Evolutionary conservation across 2,113 vertebrate species (phyloP).

Genomic region (Promerops cafer): DNA sequence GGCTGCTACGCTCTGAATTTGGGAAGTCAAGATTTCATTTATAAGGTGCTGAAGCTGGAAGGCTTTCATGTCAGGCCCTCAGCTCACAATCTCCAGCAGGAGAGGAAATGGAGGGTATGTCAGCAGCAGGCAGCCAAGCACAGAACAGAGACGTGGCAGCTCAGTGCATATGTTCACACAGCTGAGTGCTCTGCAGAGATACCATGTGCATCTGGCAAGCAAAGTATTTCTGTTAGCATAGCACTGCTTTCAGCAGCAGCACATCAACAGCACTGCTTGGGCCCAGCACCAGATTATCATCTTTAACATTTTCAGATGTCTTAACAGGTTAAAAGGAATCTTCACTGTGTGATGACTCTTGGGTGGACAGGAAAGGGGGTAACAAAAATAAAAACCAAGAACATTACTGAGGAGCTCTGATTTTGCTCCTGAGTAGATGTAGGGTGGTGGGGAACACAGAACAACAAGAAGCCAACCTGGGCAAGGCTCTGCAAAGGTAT

Average conservation of each 20-base stretch:
- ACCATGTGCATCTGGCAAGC: background rate
- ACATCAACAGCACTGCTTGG: background rate
- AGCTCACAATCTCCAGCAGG: background rate
- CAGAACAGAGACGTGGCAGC: conserved; percentile 26
- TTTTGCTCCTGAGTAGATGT: background rate
- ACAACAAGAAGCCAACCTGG: accelerated
- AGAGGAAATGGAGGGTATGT: conserved; percentile 32
- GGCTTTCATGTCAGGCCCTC: background rate
- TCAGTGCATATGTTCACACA: conserved; percentile 29
- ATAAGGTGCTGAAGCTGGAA: conserved; percentile 42
- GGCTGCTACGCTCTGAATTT: background rate
- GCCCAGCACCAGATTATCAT: background rate
- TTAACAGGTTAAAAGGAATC: background rate
- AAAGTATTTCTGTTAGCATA: conserved; percentile 25
- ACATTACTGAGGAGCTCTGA: background rate
- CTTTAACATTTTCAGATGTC: background rate
- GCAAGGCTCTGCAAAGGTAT: background rate
- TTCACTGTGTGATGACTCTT: background rate
- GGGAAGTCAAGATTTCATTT: conserved; percentile 32
- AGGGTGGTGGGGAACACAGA: background rate
- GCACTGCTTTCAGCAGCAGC: conserved; percentile 27
- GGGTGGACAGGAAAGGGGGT: accelerated
- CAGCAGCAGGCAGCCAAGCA: conserved; percentile 7
- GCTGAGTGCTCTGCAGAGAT: conserved; percentile 14
- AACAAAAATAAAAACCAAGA: background rate